Base-by-base conservation (phyloP, 2,888 invertebrate genomes). In the Dasysyrphus tricinctus region DNA sequence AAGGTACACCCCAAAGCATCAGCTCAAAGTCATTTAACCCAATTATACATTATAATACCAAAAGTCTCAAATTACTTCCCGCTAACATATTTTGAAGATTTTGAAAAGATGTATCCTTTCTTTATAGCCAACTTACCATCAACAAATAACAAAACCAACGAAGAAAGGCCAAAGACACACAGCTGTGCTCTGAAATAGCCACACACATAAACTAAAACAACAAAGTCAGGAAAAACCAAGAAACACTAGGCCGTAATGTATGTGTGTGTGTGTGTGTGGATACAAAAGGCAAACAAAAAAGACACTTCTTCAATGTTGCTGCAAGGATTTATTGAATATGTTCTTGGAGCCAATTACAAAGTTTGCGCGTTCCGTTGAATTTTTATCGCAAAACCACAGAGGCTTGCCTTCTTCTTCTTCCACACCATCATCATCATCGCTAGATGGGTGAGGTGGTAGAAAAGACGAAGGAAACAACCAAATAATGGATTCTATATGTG, bases 401-500 rank as follows among this genome's bases (percentile, higher is more conserved):
- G 67, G 8, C 69, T 51, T 51, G 32, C 16, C 37, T 39, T 24
- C n/a, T 34, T 32, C 34, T 19, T 39, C 65, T 12, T 49, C 19
- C 34, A 24, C 7, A 16, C n/a, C 47, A 16, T 47, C 16, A 16
- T 24, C 47, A 16, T 47, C 16, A 37, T 34, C 3, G 37, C 7
- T 39, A 19, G 39, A 34, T 19, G 47, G 11, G 2, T 7, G 8
- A 16, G 34, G 34, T 19, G 67, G 49, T 49, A 39, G 9, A n/a
- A 24, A 37, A 54, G 54, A 69, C 54, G 69, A 69, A 63, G 82
- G 51, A 74, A 81, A 86, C 77, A 86, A 74, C 85, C 70, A 82
- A 86, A 86, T 86, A 86, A 86, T 86, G 82, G 82, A 86, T 86
- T 86, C 86, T 79, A 67, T 75, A 79, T 86, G 82, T 86, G 86